Percentiles rank a stretch among this genome's conserved stretches.
phyloP scores from a whole-genome alignment of 1,140 invertebrate genomes.

The Drosophila bifasciata region DNA sequence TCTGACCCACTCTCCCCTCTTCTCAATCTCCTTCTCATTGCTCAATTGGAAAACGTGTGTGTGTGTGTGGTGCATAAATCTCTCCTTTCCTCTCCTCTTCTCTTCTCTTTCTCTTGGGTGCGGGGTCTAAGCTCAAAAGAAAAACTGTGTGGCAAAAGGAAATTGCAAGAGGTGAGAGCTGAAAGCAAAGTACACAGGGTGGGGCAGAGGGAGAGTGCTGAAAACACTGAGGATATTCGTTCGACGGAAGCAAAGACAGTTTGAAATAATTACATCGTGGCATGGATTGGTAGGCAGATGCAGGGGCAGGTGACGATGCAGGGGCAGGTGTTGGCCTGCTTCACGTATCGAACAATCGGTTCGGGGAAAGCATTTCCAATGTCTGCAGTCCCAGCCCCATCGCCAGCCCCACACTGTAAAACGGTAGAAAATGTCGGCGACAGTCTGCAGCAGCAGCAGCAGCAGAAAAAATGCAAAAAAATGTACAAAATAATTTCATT shows the following conservation, averaged over 20 bases:
- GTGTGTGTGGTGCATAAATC: too few relatives aligned
- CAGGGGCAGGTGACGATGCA: background rate
- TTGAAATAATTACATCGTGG: conserved; percentile 77
- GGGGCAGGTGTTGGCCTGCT: background rate
- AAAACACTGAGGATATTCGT: conserved; percentile 44
- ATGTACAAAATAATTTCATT: conserved; percentile 80
- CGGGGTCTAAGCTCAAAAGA: conserved; percentile 51
- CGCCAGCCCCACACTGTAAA: background rate
- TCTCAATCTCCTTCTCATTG: conserved; percentile 58
- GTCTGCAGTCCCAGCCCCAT: conserved; percentile 22
- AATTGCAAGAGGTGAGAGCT: conserved; percentile 37
- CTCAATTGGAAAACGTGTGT: conserved; percentile 65
- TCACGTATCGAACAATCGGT: conserved; percentile 61
- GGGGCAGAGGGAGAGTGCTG: background rate
- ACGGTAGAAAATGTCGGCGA: conserved; percentile 2
- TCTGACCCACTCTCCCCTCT: background rate
- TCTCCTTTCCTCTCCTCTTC: background rate
- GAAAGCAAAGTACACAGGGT: background rate
- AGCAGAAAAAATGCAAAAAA: conserved; percentile 53
- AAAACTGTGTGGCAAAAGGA: conserved; percentile 73
- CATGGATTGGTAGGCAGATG: background rate
- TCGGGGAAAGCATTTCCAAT: conserved; percentile 31
- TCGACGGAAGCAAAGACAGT: conserved; percentile 75
- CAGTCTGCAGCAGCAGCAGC: conserved; percentile 20
- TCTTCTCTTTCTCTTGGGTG: conserved; percentile 29